A percentile compares a stretch with the other conserved stretches of the same genome.
phyloP scores from a whole-genome alignment of 2,888 invertebrate species.

The Eristalinus sepulchralis region DNA sequence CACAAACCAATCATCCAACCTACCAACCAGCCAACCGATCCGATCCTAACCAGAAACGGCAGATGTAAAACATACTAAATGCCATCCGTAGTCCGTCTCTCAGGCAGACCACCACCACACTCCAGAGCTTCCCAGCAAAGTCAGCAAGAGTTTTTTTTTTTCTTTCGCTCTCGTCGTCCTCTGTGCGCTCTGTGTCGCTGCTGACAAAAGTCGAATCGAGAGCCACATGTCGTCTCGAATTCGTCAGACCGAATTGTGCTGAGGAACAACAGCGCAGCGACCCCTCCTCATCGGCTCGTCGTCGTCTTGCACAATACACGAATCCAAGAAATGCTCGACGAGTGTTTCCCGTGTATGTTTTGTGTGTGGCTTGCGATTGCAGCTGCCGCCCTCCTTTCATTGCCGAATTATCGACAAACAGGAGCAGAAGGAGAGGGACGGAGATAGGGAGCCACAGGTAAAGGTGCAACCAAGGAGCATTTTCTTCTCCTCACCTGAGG shows the following conservation, averaged over 20 bases:
- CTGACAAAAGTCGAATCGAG: conserved; percentile 3
- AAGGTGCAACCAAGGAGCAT: background rate
- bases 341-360: background rate
- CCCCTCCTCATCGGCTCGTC: background rate
- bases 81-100: background rate
- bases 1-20: background rate
- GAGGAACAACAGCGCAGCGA: background rate
- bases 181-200: background rate
- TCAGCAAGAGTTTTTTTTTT: background rate
- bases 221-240: conserved; percentile 63
- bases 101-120: background rate
- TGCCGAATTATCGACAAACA: background rate
- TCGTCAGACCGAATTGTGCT: conserved; percentile 39
- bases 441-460: background rate
- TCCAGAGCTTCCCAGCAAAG: background rate
- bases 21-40: too few relatives aligned
- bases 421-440: background rate
- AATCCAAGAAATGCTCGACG: background rate
- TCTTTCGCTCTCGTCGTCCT: background rate
- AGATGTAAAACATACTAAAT: background rate
- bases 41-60: background rate
- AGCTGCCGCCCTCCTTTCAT: background rate
- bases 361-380: background rate
- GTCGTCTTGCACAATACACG: background rate
- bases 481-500: background rate